These are phyloP conservation scores for Leptopilina clavipes DNA, from an alignment of 1,140 invertebrate genomes.

Conservation along the genomic window DNA sequence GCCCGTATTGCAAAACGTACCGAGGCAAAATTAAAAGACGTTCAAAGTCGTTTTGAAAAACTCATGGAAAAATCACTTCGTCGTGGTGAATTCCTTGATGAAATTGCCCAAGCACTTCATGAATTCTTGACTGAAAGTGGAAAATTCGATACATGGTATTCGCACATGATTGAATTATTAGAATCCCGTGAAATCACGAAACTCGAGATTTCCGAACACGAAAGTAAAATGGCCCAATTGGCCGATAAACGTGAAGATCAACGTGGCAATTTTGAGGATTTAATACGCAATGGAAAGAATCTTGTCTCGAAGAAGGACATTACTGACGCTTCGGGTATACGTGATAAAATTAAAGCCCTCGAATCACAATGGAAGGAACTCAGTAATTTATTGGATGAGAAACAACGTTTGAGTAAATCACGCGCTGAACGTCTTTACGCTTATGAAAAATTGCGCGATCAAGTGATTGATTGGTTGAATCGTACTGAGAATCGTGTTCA, in stretches of 20 bases:
- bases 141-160: slow-evolving; percentile 83
- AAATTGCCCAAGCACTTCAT: slow-evolving; percentile 83
- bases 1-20: slow-evolving; percentile 91
- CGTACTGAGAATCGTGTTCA: slow-evolving; percentile 84
- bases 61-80: slow-evolving; percentile 86
- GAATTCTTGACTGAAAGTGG: slow-evolving; percentile 83
- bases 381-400: slow-evolving; percentile 86
- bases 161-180: slow-evolving; percentile 83
- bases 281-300: slow-evolving; percentile 86
- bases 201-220: slow-evolving; percentile 82
- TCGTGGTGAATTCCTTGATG: slow-evolving; percentile 87
- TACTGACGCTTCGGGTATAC: slow-evolving; percentile 88
- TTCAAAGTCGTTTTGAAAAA: slow-evolving; percentile 89
- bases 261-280: slow-evolving; percentile 82
- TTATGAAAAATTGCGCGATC: slow-evolving; percentile 88
- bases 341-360: slow-evolving; percentile 90
- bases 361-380: slow-evolving; percentile 93
- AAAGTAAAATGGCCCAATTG: slow-evolving; percentile 78
- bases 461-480: slow-evolving; percentile 90
- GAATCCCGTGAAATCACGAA: slow-evolving; percentile 83
- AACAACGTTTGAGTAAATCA: slow-evolving; percentile 86
- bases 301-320: slow-evolving; percentile 92
- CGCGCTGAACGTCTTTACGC: slow-evolving; percentile 88
- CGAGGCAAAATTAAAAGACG: slow-evolving; percentile 90
- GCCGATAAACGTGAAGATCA: slow-evolving; percentile 76